These are phyloP conservation scores for Harpagifer antarcticus DNA, from an alignment of 2,797 vertebrate species.

Conservation along the genomic window DNA sequence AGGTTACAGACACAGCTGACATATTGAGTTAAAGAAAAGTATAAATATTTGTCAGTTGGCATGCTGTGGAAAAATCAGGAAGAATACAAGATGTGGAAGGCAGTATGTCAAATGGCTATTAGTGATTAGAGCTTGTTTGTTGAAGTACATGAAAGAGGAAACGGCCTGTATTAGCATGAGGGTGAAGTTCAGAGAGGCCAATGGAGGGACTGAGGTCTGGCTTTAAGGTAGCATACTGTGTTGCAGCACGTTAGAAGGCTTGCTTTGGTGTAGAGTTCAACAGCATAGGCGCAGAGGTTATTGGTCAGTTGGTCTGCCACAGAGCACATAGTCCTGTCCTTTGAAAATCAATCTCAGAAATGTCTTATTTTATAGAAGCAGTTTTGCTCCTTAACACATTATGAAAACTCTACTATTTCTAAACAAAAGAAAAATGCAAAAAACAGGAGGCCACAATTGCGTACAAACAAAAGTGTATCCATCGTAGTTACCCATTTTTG, in stretches of 20 bases:
- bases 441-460: not conserved
- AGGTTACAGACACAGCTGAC: conserved; percentile 52
- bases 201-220: conserved; percentile 7
- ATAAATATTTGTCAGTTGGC: conserved; percentile 51
- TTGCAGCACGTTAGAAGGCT: conserved; percentile 55
- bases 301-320: not conserved
- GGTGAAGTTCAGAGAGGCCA: conserved; percentile 32
- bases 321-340: not conserved
- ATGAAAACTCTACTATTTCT: not conserved
- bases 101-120: conserved; percentile 1
- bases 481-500: not conserved
- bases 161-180: conserved; percentile 18
- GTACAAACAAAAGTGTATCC: conserved; percentile 6
- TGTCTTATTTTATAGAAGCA: not conserved
- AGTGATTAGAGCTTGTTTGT: conserved; percentile 21
- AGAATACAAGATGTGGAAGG: conserved; percentile 46
- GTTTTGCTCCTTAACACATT: not conserved
- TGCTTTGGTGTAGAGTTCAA: conserved; percentile 58
- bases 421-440: conserved; percentile 3
- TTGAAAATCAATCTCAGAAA: not conserved
- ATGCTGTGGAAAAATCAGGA: conserved; percentile 44
- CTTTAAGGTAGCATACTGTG: conserved; percentile 30
- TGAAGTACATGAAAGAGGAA: conserved; percentile 7
- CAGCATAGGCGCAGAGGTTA: conserved; percentile 20
- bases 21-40: conserved; percentile 43